Evolutionary conservation across 1,140 invertebrate species (phyloP).

Genomic region (Drosophila ercepeae): DNA sequence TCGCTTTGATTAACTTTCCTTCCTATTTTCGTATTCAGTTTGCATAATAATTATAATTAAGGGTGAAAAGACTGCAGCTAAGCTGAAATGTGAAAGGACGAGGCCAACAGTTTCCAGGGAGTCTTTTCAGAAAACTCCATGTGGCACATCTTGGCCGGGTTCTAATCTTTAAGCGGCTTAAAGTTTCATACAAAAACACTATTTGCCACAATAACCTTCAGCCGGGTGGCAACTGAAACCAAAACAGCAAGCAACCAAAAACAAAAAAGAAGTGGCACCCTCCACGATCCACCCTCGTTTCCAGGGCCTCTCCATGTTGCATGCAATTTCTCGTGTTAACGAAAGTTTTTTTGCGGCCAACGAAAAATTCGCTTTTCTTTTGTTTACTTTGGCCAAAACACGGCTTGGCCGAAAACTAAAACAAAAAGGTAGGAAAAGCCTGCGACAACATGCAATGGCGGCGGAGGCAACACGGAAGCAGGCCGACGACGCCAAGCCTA

Average conservation of each 20-base stretch:
- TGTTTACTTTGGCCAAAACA: constrained; percentile 57
- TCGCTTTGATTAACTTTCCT: background rate
- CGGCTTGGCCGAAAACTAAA: constrained; percentile 12
- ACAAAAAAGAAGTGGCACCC: constrained; percentile 46
- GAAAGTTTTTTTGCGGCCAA: constrained; percentile 69
- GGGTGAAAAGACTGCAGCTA: constrained; percentile 4
- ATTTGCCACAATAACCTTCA: constrained; percentile 72
- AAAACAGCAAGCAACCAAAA: background rate
- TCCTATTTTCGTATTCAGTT: constrained; percentile 41
- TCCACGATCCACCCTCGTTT: background rate
- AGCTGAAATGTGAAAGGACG: background rate
- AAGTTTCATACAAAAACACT: constrained; percentile 61
- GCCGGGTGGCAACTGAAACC: constrained; percentile 30
- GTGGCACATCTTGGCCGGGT: constrained; percentile 16
- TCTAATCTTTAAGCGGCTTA: constrained; percentile 70
- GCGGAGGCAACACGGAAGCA: constrained; percentile 40
- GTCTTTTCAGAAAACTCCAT: constrained; percentile 17
- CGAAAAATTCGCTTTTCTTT: constrained; percentile 62
- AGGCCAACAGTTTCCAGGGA: constrained; percentile 1
- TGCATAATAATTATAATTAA: constrained; percentile 63
- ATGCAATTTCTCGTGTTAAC: constrained; percentile 77
- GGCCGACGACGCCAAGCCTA: constrained; percentile 41
- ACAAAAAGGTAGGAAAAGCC: constrained; percentile 37
- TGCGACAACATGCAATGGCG: constrained; percentile 63
- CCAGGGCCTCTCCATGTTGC: constrained; percentile 7